These are phyloP conservation scores for Eudemis profundana DNA, from an alignment of 2,888 invertebrate genomes.

Conservation along the genomic window DNA sequence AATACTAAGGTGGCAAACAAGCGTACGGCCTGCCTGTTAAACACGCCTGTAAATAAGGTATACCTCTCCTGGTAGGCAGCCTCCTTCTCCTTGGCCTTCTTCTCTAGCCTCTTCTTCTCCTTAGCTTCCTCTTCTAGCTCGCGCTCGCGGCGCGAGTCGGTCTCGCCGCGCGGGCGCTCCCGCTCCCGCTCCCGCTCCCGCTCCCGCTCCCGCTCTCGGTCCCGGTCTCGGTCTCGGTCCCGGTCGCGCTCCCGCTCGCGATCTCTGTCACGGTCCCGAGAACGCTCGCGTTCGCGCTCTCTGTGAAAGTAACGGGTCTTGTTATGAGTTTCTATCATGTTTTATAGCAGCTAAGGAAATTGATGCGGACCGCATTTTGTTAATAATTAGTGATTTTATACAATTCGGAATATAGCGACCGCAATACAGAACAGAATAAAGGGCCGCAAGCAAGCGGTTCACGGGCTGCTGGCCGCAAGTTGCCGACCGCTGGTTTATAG, in stretches of 20 bases:
- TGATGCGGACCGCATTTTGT: no score
- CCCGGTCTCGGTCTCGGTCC: constrained; percentile 58
- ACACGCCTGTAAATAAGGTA: no score
- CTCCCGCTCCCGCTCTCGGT: constrained; percentile 73
- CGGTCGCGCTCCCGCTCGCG: constrained; percentile 71
- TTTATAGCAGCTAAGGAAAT: no score
- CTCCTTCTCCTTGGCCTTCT: constrained; percentile 97
- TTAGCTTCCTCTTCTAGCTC: constrained; percentile 96
- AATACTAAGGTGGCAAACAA: no score
- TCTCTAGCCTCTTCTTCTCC: constrained; percentile 95
- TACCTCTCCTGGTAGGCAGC: constrained; percentile 97
- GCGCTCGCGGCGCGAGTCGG: constrained; percentile 89
- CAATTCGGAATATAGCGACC: no score
- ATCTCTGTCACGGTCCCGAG: constrained; percentile 62
- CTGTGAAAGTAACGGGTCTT: constrained; percentile 37
- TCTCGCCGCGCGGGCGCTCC: constrained; percentile 82
- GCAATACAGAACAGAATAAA: no score
- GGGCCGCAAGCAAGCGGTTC: no score
- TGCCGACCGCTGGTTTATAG: no score
- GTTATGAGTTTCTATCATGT: neutral
- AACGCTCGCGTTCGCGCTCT: constrained; percentile 68
- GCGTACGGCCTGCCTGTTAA: no score
- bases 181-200: constrained; percentile 73
- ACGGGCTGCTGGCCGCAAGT: no score
- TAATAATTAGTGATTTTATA: no score